Conservation (phyloP, 2,113 vertebrate species). For the Sapajus apella region DNA sequence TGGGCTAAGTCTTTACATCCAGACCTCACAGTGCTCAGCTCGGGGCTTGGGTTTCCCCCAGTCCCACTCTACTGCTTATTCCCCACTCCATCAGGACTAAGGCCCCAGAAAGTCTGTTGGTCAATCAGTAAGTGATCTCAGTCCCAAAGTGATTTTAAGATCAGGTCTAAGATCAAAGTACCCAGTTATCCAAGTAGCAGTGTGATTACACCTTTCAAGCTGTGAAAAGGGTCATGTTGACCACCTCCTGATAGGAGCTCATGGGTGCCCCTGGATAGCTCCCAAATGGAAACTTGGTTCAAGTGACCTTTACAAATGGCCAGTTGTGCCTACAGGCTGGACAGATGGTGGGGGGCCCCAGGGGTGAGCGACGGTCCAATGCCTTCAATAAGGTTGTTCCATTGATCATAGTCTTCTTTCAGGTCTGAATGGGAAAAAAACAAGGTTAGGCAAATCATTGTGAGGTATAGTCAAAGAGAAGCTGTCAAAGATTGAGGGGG, state of each 20-base stretch:
- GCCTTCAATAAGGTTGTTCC: slow-evolving; percentile 82
- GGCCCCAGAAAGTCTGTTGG: not conserved
- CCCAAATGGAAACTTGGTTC: not conserved
- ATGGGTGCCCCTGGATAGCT: not conserved
- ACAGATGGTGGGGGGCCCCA: slow-evolving; percentile 61
- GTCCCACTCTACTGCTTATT: not conserved
- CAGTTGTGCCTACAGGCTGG: slow-evolving; percentile 75
- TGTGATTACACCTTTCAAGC: slow-evolving; percentile 21
- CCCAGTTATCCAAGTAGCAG: slow-evolving; percentile 7
- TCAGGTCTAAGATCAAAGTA: slow-evolving; percentile 46
- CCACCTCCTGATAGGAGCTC: not conserved
- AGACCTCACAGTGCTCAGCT: not conserved
- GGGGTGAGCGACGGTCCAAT: slow-evolving; percentile 72
- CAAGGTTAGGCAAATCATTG: not conserved
- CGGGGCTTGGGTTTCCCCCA: not conserved
- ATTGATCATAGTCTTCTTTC: slow-evolving; percentile 74
- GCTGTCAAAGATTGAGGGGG: not conserved
- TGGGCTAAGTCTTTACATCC: not conserved
- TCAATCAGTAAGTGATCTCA: not conserved
- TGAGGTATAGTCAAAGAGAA: not conserved
- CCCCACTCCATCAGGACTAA: not conserved
- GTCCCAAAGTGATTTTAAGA: not conserved
- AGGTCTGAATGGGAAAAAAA: slow-evolving; percentile 76
- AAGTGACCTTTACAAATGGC: not conserved
- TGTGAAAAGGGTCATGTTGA: not conserved